A percentile compares a stretch with the other conserved stretches of the same genome.
phyloP scores from a whole-genome alignment of 2,888 invertebrate genomes.

The Dascillus cervinus region DNA sequence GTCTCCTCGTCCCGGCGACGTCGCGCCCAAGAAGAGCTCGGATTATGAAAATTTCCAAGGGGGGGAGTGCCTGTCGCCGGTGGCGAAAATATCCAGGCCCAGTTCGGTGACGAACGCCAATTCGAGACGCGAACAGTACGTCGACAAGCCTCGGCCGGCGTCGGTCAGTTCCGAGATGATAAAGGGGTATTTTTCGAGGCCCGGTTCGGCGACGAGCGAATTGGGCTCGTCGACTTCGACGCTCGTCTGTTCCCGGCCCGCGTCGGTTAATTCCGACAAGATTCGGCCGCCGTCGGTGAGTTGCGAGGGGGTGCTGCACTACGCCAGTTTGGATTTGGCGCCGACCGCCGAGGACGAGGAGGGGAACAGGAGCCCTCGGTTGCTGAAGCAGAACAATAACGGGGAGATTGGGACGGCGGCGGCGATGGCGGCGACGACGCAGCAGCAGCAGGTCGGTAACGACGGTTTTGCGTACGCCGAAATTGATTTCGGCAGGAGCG shows the following conservation, averaged over 20 bases:
- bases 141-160: conserved; percentile 23
- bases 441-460: conserved; percentile 19
- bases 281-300: conserved; percentile 32
- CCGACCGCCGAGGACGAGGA: conserved; percentile 38
- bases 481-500: conserved; percentile 70
- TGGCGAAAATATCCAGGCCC: conserved; percentile 33
- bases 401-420: conserved; percentile 3
- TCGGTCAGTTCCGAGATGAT: conserved; percentile 26
- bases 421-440: conserved; percentile 16
- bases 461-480: conserved; percentile 63
- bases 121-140: conserved; percentile 18
- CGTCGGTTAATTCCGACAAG: conserved; percentile 34
- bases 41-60: not conserved
- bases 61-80: conserved; percentile 23
- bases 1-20: conserved; percentile 17
- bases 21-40: conserved; percentile 13
- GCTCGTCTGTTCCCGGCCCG: conserved; percentile 37
- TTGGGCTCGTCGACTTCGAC: conserved; percentile 35
- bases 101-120: conserved; percentile 35
- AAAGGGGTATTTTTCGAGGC: conserved; percentile 25
- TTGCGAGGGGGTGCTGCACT: conserved; percentile 49
- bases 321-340: conserved; percentile 58
- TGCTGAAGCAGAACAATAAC: conserved; percentile 15
- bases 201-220: conserved; percentile 38
- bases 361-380: conserved; percentile 28